Conservation (phyloP, 2,888 invertebrate species). For the Smittia sp. region DNA sequence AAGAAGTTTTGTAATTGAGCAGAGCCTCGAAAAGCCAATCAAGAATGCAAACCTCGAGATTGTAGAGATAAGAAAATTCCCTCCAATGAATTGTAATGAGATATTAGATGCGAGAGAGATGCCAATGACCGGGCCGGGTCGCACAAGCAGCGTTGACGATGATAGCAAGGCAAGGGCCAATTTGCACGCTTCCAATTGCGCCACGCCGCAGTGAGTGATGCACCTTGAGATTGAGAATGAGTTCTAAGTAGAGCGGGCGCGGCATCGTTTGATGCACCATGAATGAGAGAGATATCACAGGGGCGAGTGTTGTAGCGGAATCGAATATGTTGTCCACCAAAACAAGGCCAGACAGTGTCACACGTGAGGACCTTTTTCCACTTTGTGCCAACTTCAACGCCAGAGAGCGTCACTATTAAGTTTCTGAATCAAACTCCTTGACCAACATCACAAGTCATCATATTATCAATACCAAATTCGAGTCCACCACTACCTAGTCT, state of each 20-base stretch:
- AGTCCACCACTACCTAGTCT: neutral
- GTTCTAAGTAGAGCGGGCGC: neutral
- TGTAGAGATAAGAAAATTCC: neutral
- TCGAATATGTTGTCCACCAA: neutral
- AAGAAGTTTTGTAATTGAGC: neutral
- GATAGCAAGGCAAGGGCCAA: neutral
- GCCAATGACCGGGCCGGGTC: neutral
- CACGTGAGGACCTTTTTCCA: neutral
- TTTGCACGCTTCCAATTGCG: neutral
- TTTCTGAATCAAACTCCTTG: neutral
- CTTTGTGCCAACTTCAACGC: neutral
- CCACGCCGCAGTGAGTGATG: neutral
- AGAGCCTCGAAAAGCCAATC: no score
- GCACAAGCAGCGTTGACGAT: neutral
- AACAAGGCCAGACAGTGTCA: no score
- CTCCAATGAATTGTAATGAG: neutral
- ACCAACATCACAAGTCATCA: neutral
- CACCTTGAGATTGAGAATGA: neutral
- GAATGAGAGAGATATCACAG: slow-evolving; percentile 8
- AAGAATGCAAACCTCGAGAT: neutral
- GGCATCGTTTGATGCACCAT: neutral
- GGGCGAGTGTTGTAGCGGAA: neutral
- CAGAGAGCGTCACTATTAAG: neutral
- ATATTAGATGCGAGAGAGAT: neutral
- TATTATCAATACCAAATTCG: neutral